Evolutionary conservation across 2,888 invertebrate genomes (phyloP).

Genomic region (Lomographa bimaculata): DNA sequence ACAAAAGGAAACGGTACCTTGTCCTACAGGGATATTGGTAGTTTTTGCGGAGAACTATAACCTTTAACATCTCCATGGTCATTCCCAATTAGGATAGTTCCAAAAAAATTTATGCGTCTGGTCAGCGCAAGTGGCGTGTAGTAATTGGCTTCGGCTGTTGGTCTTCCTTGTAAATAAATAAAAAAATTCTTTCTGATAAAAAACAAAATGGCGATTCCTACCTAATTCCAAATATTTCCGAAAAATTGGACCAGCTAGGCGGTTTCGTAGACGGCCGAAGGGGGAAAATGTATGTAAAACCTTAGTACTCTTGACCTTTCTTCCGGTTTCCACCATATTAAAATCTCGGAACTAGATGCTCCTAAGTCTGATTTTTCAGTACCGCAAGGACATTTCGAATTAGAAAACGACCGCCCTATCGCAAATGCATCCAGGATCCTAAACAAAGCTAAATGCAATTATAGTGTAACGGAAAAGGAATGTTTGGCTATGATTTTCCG

Average conservation of each 20-base stretch:
- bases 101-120: slow-evolving; percentile 1
- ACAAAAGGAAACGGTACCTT: too few species aligned
- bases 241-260: slow-evolving; percentile 3
- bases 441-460: slow-evolving; percentile 19
- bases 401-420: slow-evolving; percentile 21
- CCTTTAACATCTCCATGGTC: neutral
- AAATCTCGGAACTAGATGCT: slow-evolving; percentile 1
- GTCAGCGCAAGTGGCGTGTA: slow-evolving; percentile 10
- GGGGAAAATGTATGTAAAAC: slow-evolving; percentile 1
- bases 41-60: too few species aligned
- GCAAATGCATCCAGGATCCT: slow-evolving; percentile 21
- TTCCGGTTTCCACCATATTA: slow-evolving; percentile 12
- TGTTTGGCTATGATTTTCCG: slow-evolving; percentile 20
- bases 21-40: too few species aligned
- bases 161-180: too few species aligned
- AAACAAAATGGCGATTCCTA: slow-evolving; percentile 4
- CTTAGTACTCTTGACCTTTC: slow-evolving; percentile 10
- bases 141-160: too few species aligned
- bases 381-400: slow-evolving; percentile 11
- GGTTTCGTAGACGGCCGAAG: too few species aligned
- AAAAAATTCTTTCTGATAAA: too few species aligned
- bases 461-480: too few species aligned
- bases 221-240: slow-evolving; percentile 2
- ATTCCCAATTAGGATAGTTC: slow-evolving; percentile 1
- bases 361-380: slow-evolving; percentile 12